Evolutionary conservation across 2,888 invertebrate species (phyloP), one percentile per base, ranked within the genome.

Genomic region (Lepidocyrtinus sp.): DNA sequence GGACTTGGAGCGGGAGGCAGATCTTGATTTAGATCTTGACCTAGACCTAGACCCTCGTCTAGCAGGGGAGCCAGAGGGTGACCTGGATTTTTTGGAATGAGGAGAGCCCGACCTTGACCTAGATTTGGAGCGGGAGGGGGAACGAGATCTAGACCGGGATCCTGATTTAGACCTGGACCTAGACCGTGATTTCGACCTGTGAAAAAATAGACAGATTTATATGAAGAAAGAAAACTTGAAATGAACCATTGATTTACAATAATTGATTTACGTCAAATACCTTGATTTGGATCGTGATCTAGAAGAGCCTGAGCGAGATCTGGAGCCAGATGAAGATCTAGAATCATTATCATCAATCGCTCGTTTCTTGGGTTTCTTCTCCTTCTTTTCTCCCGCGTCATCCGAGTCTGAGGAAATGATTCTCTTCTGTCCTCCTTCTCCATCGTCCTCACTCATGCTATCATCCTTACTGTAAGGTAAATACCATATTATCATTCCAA

Each of bases 261-360:
- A n/a, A n/a, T n/a, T n/a, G n/a, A n/a, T n/a, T n/a, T n/a, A n/a
- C n/a, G n/a, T n/a, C n/a, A n/a, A n/a, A n/a, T n/a, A n/a, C n/a
- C n/a, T 65, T 26, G 90, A 90, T 83, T 89, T 89, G 3, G 90
- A 90, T 2, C 82, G 62, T 3, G 86, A 86, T 25, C 55, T 5
- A 59, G 46, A 59, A 61, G 24, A 17, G 7, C 82, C 50, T n/a
- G 90, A 90, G 5, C 88, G 85, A 45, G 88, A 88, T 68, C 86
- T 82, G 21, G 88, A 88, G 81, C 82, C 76, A 46, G 83, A 81
- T 21, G 75, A 50, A 1, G 83, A 77, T 70, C 24, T 63, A 22
- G 76, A 82, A 17, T 65, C 76, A 9, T 64, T 70, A 15, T 76
- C 70, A 36, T 64, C 63, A 27, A 64, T 65, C 0, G 55, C n/a